These are phyloP conservation scores for Xiphorhynchus elegans DNA, from an alignment of 2,113 vertebrate genomes.

Conservation along the genomic window DNA sequence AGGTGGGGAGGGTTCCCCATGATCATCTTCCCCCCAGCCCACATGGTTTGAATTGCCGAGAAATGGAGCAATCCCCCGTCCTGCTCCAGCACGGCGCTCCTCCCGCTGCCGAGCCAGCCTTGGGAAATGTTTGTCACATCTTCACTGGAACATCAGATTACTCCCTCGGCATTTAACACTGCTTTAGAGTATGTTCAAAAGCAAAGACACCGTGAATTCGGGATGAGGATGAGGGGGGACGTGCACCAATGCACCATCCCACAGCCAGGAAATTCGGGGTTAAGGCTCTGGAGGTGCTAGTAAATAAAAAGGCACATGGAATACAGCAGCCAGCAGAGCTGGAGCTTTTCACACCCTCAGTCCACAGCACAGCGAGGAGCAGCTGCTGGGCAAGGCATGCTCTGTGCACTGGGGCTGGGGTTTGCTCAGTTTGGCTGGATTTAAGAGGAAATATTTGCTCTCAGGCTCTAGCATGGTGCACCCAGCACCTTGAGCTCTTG, in stretches of 20 bases:
- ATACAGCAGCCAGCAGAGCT: not conserved
- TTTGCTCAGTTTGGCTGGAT: not conserved
- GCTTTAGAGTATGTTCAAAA: not conserved
- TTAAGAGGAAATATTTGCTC: not conserved
- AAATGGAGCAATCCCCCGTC: not conserved
- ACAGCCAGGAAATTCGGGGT: not conserved
- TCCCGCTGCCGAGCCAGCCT: conserved; percentile 28
- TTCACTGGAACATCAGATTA: conserved; percentile 61
- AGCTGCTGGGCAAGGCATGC: not conserved
- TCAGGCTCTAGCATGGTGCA: not conserved
- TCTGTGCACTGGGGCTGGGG: not conserved
- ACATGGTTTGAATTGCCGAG: conserved; percentile 42
- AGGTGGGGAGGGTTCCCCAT: not conserved
- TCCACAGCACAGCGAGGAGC: not conserved
- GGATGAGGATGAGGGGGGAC: not conserved
- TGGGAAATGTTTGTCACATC: conserved; percentile 67
- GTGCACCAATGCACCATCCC: not conserved
- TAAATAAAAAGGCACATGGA: not conserved
- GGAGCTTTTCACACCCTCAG: not conserved
- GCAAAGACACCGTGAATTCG: not conserved
- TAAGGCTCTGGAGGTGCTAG: not conserved
- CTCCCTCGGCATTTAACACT: conserved; percentile 17
- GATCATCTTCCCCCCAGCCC: not conserved
- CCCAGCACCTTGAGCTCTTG: not conserved
- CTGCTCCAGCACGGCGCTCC: not conserved